phyloP scores from a whole-genome alignment of 2,888 invertebrate genomes.

The Serrognathus titanus region DNA sequence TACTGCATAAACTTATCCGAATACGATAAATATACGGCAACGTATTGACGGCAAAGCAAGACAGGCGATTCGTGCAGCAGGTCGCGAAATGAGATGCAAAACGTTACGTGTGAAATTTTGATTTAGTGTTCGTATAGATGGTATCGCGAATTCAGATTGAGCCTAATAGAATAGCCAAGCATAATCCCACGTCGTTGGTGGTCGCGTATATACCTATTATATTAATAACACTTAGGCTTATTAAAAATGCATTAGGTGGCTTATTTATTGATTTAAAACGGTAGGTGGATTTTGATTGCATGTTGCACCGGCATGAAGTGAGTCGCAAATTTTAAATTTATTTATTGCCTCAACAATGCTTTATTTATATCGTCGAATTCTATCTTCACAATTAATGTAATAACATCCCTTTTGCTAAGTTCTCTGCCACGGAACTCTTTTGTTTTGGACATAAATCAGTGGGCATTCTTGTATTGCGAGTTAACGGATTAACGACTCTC shows the following conservation, averaged over 20 bases:
- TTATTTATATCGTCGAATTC: conserved; percentile 19
- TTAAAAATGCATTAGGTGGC: conserved; percentile 47
- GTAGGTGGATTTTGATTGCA: conserved; percentile 38
- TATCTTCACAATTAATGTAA: conserved; percentile 19
- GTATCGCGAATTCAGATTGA: conserved; percentile 43
- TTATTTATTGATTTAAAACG: conserved; percentile 47
- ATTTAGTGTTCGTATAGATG: conserved; percentile 33
- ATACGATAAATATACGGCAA: neutral
- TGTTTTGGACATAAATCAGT: conserved; percentile 1
- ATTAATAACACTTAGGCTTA: conserved; percentile 48
- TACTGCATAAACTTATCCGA: conserved; percentile 4
- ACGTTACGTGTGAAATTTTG: conserved; percentile 23
- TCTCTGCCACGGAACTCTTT: neutral
- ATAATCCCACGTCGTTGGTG: conserved; percentile 43
- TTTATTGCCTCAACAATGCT: conserved; percentile 14
- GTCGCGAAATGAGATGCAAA: conserved; percentile 9
- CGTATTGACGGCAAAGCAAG: neutral
- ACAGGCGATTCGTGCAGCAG: neutral
- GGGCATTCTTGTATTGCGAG: neutral
- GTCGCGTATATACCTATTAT: conserved; percentile 45
- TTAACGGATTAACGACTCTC: neutral
- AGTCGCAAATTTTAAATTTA: conserved; percentile 18
- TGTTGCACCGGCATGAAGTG: conserved; percentile 14
- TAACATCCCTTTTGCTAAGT: conserved; percentile 15
- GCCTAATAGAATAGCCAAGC: conserved; percentile 39